These are phyloP conservation scores for Podargus strigoides DNA, from an alignment of 2,797 vertebrate species.

Conservation along the genomic window DNA sequence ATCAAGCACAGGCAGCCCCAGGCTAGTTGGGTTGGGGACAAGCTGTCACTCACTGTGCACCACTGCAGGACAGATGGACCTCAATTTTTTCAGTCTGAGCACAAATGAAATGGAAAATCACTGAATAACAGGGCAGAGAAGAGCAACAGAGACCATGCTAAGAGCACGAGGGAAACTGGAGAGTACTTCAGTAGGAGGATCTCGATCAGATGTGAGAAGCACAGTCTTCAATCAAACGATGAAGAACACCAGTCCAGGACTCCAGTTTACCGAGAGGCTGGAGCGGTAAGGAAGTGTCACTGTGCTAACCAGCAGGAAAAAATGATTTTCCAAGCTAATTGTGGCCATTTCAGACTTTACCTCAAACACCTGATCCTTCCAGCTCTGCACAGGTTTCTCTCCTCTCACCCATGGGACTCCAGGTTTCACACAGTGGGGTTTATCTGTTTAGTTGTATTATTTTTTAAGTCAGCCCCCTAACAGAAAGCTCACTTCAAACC, in stretches of 20 bases:
- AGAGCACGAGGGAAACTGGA: neutral
- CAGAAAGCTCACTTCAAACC: neutral
- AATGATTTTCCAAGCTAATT: neutral
- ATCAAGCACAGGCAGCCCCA: neutral
- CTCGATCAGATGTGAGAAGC: accelerated
- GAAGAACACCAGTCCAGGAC: neutral
- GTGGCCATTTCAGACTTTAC: neutral
- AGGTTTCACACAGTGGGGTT: neutral
- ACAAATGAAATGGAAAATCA: neutral
- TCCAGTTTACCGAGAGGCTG: neutral
- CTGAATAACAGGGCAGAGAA: neutral
- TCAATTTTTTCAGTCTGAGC: neutral
- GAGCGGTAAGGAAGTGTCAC: neutral
- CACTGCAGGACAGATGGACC: neutral
- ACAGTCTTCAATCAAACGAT: neutral
- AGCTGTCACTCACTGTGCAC: too few relatives aligned
- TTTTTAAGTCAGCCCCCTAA: neutral
- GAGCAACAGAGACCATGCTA: neutral
- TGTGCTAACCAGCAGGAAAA: neutral
- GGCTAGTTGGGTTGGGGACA: neutral
- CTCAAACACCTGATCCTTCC: neutral
- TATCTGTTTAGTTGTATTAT: neutral
- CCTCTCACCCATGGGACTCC: neutral
- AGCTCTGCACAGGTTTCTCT: neutral
- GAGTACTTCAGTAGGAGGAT: neutral